Evolutionary conservation across 2,797 vertebrate genomes (phyloP).

Genomic region (Forpus xanthops): DNA sequence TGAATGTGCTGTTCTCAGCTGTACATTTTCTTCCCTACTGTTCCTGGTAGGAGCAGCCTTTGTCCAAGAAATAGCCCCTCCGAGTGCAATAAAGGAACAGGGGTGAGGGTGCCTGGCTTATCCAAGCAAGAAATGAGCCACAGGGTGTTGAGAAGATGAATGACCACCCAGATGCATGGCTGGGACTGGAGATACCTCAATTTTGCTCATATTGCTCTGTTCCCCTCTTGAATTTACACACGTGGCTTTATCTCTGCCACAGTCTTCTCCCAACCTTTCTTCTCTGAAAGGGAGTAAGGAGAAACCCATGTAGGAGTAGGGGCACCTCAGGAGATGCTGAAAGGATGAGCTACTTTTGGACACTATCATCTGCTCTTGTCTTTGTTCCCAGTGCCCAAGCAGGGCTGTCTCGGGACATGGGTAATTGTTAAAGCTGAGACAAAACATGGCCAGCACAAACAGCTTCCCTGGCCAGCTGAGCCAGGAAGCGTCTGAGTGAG

Average conservation of each 20-base stretch:
- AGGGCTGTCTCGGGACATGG: neutral
- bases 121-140: neutral
- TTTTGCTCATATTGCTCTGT: neutral
- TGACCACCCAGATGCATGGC: neutral
- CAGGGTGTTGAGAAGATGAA: neutral
- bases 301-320: neutral
- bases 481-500: neutral
- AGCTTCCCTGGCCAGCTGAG: accelerated
- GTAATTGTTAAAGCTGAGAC: neutral
- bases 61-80: neutral
- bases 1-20: neutral
- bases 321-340: neutral
- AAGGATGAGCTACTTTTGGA: neutral
- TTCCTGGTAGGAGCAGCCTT: neutral
- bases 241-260: neutral
- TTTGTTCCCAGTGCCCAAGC: accelerated
- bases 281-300: neutral
- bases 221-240: neutral
- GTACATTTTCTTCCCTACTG: neutral
- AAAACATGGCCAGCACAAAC: neutral
- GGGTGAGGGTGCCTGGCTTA: accelerated
- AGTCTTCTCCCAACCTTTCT: neutral
- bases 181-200: accelerated
- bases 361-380: accelerated
- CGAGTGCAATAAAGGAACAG: neutral